phyloP scores from a whole-genome alignment of 2,888 invertebrate species.

The Aporophyla nigra region DNA sequence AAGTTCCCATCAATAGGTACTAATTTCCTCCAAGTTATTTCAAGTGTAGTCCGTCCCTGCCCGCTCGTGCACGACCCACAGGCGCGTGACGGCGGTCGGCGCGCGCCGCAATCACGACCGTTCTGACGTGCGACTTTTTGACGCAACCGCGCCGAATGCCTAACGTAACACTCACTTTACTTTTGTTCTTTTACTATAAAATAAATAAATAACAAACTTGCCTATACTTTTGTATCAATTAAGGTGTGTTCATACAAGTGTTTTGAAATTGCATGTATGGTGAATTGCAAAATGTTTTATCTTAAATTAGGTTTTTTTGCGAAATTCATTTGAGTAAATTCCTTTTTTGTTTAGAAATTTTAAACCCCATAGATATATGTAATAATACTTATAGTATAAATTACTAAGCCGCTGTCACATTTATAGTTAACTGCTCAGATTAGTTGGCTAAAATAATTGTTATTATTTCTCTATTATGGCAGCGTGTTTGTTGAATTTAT shows the following conservation, averaged over 20 bases:
- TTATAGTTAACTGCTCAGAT: too few species aligned
- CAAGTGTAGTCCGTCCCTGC: conserved; percentile 74
- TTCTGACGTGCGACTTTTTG: conserved; percentile 84
- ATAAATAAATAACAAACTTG: conserved; percentile 37
- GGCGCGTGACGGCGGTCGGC: conserved; percentile 88
- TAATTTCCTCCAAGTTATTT: conserved; percentile 27
- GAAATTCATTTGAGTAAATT: neutral
- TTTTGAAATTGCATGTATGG: conserved; percentile 34
- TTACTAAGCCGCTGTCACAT: too few species aligned
- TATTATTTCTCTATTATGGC: too few species aligned
- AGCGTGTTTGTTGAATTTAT: too few species aligned
- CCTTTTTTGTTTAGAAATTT: neutral
- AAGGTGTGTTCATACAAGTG: neutral
- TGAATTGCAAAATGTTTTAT: conserved; percentile 22
- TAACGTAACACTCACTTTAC: conserved; percentile 67
- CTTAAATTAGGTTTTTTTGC: neutral
- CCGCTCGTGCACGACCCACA: conserved; percentile 85
- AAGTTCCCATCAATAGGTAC: neutral
- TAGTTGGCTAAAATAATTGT: too few species aligned
- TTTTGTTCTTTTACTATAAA: conserved; percentile 64
- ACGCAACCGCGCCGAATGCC: conserved; percentile 78
- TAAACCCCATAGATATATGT: neutral
- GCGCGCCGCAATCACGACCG: conserved; percentile 88
- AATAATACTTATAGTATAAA: too few species aligned
- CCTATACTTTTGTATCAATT: conserved; percentile 33